Percentiles rank a stretch among this genome's conserved stretches.
Conservation (phyloP, 2,797 vertebrate genomes). For the Poecilia wingei region DNA sequence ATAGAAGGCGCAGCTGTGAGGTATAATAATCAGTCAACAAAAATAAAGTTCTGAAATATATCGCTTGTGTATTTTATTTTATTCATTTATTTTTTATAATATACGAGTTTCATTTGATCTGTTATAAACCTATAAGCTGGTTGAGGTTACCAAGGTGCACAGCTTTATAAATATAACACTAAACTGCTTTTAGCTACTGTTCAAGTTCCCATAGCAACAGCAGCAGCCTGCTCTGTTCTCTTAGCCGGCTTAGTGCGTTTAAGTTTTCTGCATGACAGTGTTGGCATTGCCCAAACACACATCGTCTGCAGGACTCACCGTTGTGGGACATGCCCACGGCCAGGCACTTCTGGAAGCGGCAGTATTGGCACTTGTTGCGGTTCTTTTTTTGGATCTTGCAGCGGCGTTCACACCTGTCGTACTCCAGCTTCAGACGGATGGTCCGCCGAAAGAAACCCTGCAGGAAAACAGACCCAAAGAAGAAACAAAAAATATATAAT, state of each 20-base stretch:
- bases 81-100: neutral
- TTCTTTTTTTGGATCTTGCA: conserved; percentile 99
- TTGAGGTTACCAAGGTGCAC: neutral
- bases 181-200: conserved; percentile 23
- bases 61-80: neutral
- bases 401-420: conserved; percentile 91
- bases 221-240: conserved; percentile 3
- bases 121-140: neutral
- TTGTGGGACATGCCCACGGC: conserved; percentile 98
- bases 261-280: neutral
- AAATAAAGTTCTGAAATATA: neutral
- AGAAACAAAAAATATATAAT: neutral
- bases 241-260: neutral
- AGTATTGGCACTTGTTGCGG: conserved; percentile 98
- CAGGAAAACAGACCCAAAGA: neutral
- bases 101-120: neutral
- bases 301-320: conserved; percentile 80
- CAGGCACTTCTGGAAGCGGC: conserved; percentile 99
- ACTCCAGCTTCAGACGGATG: conserved; percentile 92
- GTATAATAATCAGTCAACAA: neutral
- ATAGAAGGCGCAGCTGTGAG: neutral
- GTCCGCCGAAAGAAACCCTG: conserved; percentile 97
- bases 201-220: conserved; percentile 11
- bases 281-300: conserved; percentile 15
- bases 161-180: neutral